Conservation (phyloP, 92 coral and sea anemone species). For the Porites evermanni region DNA sequence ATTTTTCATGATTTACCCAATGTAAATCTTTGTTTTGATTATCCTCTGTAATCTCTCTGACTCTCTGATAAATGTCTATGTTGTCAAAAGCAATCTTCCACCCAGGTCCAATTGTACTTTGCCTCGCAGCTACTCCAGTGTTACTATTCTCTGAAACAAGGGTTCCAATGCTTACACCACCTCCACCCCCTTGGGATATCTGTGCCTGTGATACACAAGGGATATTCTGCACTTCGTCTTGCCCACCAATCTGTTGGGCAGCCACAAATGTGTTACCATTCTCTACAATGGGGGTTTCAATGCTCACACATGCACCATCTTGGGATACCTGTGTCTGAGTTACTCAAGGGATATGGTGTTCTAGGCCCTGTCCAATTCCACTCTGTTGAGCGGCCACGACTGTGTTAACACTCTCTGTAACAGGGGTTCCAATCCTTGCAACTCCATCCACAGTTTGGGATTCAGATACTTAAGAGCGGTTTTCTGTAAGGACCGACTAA, state of each 20-base stretch:
- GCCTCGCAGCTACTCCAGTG: not conserved
- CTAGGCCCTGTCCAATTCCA: not conserved
- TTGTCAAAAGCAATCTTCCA: conserved; percentile 63
- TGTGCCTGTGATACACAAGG: conserved; percentile 3
- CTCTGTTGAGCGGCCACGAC: no score
- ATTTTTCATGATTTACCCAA: conserved; percentile 53
- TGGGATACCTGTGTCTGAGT: conserved; percentile 2
- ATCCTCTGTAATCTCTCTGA: conserved; percentile 49
- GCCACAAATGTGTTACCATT: not conserved
- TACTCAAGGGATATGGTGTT: not conserved
- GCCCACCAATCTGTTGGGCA: conserved; percentile 2
- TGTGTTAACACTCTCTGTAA: no score
- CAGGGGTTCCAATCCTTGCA: not conserved
- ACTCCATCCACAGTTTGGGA: not conserved
- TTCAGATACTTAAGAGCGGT: not conserved
- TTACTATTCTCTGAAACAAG: conserved; percentile 1
- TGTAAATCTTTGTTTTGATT: conserved; percentile 57
- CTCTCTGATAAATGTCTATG: conserved; percentile 45
- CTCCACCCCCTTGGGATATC: conserved; percentile 3
- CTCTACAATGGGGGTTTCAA: not conserved
- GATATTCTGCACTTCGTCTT: conserved; percentile 2
- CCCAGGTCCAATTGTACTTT: conserved; percentile 41
- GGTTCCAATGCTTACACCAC: conserved; percentile 4
- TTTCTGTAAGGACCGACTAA: no score
- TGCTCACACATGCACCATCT: not conserved